Evolutionary conservation across 2,797 vertebrate genomes (phyloP).

Genomic region (Pangasius djambal): DNA sequence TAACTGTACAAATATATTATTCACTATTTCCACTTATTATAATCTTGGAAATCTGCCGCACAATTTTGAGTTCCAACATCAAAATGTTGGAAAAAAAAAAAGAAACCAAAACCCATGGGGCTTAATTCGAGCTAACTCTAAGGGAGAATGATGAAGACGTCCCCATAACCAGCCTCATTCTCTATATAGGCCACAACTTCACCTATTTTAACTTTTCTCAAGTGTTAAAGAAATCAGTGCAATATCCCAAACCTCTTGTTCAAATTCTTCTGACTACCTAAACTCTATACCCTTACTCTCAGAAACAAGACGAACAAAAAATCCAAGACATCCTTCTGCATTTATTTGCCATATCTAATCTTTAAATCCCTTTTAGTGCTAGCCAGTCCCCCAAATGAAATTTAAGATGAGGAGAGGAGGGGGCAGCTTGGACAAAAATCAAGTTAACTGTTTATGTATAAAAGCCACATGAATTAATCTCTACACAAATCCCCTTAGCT

Average conservation of each 20-base stretch:
- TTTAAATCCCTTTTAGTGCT: constrained; percentile 64
- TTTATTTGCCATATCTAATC: constrained; percentile 71
- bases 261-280: constrained; percentile 55
- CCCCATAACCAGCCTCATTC: constrained; percentile 29
- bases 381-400: constrained; percentile 62
- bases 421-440: constrained; percentile 63
- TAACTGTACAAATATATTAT: constrained; percentile 56
- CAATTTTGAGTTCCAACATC: constrained; percentile 53
- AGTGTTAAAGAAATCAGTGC: constrained; percentile 54
- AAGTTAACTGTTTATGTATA: constrained; percentile 66
- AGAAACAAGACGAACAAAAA: neutral
- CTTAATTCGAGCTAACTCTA: constrained; percentile 53
- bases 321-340: constrained; percentile 62
- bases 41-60: constrained; percentile 59
- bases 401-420: constrained; percentile 60
- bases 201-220: constrained; percentile 54
- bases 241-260: constrained; percentile 54
- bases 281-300: neutral
- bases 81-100: constrained; percentile 50
- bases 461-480: constrained; percentile 65
- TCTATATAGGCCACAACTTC: constrained; percentile 61
- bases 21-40: constrained; percentile 60
- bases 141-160: constrained; percentile 41
- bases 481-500: constrained; percentile 60
- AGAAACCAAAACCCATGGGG: constrained; percentile 55